Evolutionary conservation across 2,888 invertebrate genomes (phyloP), one percentile per base, ranked within the genome.

Genomic region (Cephus spinipes): DNA sequence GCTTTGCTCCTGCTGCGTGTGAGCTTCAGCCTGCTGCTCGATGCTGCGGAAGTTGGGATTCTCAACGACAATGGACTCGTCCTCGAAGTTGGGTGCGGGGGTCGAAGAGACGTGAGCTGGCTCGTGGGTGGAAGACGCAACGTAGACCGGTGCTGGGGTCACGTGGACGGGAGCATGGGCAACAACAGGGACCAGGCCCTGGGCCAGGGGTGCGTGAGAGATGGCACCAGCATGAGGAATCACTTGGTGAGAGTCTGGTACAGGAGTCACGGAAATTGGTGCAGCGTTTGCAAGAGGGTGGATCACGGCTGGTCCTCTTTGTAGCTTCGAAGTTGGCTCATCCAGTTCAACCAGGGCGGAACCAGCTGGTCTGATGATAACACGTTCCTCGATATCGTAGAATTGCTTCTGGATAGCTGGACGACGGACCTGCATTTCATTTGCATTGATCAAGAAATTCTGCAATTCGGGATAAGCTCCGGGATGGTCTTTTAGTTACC

Each of bases 401-500:
- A 94, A 94, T 86, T 94, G 93, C 88, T 94, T 94, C 83, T 94
- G 93, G 80, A 94, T 93, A 68, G 94, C 94, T 71, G 94, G 94
- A 80, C 94, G 93, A 79, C 94, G 93, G 12, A 94, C 92, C 92
- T 92, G 79, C 68, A 74, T 55, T 55, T 23, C 15, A 9, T 1
- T 23, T 23, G 23, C 1, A 9, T 55, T 1, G 9, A 55, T 55
- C 9, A 23, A 15, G 6, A 15, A 15, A 4, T 0, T 40, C 23
- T 23, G 40, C 1, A 4, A 15, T 15, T 55, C 0, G 6, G 6
- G 40, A 23, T 23, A 6, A 23, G 11, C 40, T 11, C 0, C 1
- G 11, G 23, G 30, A 35, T 32, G 30, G 69, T 4, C 11, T 15
- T 11, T 15, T 55, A 79, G 73, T 75, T 81, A 91, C 91, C 87